These are phyloP conservation scores for Chrysolina haemoptera DNA, from an alignment of 2,888 invertebrate species.

Conservation along the genomic window DNA sequence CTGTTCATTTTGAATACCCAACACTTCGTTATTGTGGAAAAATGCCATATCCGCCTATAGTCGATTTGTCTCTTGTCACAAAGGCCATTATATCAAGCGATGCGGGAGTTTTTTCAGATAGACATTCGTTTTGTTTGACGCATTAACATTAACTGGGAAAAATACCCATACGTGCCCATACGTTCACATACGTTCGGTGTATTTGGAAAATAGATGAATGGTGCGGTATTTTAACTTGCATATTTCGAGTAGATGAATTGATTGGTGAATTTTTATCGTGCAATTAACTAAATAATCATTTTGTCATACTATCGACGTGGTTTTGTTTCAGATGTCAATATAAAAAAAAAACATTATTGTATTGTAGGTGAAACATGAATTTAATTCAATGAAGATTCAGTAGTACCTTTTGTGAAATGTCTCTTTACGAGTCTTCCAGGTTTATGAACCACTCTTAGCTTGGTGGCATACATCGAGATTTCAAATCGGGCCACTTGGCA, in stretches of 20 bases:
- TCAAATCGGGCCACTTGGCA: too few species aligned
- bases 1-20: conserved; percentile 28
- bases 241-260: conserved; percentile 8
- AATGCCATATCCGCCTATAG: conserved; percentile 44
- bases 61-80: conserved; percentile 46
- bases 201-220: conserved; percentile 25
- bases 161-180: conserved; percentile 38
- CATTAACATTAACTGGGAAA: conserved; percentile 32
- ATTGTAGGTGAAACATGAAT: too few species aligned
- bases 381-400: too few species aligned
- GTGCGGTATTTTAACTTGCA: background rate
- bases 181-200: too few species aligned
- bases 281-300: too few species aligned
- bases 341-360: too few species aligned
- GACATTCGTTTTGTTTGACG: conserved; percentile 42
- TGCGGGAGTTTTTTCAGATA: conserved; percentile 37
- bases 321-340: too few species aligned
- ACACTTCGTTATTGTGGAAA: conserved; percentile 39
- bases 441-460: too few species aligned
- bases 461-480: too few species aligned
- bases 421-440: too few species aligned
- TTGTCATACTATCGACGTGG: too few species aligned
- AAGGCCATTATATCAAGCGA: conserved; percentile 42
- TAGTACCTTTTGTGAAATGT: too few species aligned
- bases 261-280: background rate